These are phyloP conservation scores for Nomada ruficornis DNA, from an alignment of 2,888 invertebrate genomes.

Conservation along the genomic window DNA sequence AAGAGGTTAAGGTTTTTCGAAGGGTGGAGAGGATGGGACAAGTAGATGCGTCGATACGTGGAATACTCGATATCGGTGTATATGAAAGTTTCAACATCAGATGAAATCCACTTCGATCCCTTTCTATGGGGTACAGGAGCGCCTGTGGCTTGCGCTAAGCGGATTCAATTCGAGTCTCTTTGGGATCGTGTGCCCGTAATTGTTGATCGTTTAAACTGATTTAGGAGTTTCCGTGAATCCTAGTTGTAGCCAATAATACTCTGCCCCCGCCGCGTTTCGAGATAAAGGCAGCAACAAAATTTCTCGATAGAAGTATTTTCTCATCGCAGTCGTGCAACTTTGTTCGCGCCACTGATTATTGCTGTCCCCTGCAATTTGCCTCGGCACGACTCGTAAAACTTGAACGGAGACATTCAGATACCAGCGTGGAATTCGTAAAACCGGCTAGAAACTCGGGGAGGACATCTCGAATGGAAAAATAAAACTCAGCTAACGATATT, in stretches of 20 bases:
- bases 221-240: background rate
- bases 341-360: constrained; percentile 6
- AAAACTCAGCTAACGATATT: background rate
- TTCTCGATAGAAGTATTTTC: background rate
- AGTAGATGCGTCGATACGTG: constrained; percentile 37
- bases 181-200: constrained; percentile 1
- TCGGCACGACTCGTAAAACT: constrained; percentile 6
- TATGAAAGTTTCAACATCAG: constrained; percentile 18
- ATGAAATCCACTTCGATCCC: constrained; percentile 31
- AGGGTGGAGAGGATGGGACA: constrained; percentile 32
- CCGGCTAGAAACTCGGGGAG: background rate
- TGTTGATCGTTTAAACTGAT: background rate
- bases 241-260: background rate
- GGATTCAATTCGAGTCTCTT: background rate
- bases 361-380: background rate
- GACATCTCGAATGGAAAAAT: background rate
- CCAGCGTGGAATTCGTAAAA: background rate
- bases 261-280: background rate
- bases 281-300: background rate
- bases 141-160: background rate
- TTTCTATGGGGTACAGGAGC: background rate
- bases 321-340: constrained; percentile 2
- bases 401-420: background rate
- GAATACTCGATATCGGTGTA: constrained; percentile 27
- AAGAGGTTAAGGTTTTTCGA: constrained; percentile 41